These are phyloP conservation scores for Burhinus bistriatus DNA, from an alignment of 2,113 vertebrate genomes.

Conservation along the genomic window DNA sequence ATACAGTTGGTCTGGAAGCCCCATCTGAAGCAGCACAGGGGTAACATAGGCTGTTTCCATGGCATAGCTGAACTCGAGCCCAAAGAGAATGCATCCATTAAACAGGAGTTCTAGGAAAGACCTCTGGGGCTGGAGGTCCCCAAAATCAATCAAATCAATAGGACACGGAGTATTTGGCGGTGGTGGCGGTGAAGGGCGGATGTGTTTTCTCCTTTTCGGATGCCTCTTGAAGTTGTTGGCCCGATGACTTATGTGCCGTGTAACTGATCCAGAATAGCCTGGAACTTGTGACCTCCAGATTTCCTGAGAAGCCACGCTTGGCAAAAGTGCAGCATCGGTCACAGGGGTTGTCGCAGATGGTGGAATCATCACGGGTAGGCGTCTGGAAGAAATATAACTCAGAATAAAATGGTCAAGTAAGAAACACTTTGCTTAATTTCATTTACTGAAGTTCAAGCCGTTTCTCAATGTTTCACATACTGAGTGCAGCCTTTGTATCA, in stretches of 20 bases:
- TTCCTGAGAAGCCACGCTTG: conserved; percentile 80
- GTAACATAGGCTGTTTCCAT: conserved; percentile 99
- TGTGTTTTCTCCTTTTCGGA: conserved; percentile 87
- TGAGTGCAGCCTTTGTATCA: neutral
- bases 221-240: conserved; percentile 99
- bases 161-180: conserved; percentile 95
- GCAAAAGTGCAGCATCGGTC: conserved; percentile 76
- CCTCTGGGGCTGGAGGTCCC: conserved; percentile 87
- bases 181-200: conserved; percentile 89
- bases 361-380: conserved; percentile 72
- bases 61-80: conserved; percentile 97
- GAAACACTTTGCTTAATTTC: neutral
- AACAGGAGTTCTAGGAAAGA: conserved; percentile 90
- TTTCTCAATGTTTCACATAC: neutral
- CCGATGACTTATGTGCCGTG: conserved; percentile 90
- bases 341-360: conserved; percentile 79
- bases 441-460: neutral
- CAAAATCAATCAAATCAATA: conserved; percentile 85
- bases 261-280: conserved; percentile 80
- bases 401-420: neutral
- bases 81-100: conserved; percentile 94
- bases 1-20: conserved; percentile 93
- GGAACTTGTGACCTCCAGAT: conserved; percentile 83
- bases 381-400: conserved; percentile 13
- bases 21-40: conserved; percentile 94